These are phyloP conservation scores for Tholera decimalis DNA, from an alignment of 2,888 invertebrate genomes.

Conservation along the genomic window DNA sequence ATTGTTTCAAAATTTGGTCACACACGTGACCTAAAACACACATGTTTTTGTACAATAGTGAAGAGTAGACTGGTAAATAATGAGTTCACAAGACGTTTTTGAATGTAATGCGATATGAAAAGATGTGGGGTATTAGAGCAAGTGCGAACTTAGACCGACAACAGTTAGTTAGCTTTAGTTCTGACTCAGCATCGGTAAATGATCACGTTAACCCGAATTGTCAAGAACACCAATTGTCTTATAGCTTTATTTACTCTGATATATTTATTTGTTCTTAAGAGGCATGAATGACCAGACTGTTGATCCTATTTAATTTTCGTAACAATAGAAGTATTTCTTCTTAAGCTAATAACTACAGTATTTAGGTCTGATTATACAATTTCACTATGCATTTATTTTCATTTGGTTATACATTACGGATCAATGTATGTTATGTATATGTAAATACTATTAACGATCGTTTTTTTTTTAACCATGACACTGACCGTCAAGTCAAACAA, in stretches of 20 bases:
- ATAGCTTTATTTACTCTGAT: slow-evolving; percentile 73
- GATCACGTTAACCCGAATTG: slow-evolving; percentile 81
- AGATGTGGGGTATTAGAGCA: slow-evolving; percentile 87
- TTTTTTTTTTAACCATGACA: slow-evolving; percentile 38
- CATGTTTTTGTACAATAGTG: slow-evolving; percentile 67
- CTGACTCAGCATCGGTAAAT: slow-evolving; percentile 83
- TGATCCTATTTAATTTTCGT: slow-evolving; percentile 25
- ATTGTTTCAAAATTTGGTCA: slow-evolving; percentile 50
- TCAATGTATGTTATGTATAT: too few species aligned
- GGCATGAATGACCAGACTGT: neutral
- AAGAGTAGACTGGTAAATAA: slow-evolving; percentile 74
- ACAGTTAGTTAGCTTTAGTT: slow-evolving; percentile 82
- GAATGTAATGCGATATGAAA: slow-evolving; percentile 82
- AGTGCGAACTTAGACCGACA: slow-evolving; percentile 79
- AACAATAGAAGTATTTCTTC: slow-evolving; percentile 35
- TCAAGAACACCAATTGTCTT: slow-evolving; percentile 75
- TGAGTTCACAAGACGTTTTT: slow-evolving; percentile 78
- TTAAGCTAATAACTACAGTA: slow-evolving; percentile 27
- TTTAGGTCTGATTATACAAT: slow-evolving; percentile 28
- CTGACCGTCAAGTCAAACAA: slow-evolving; percentile 47
- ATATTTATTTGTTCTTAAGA: slow-evolving; percentile 62
- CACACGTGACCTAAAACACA: slow-evolving; percentile 64
- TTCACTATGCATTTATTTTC: neutral
- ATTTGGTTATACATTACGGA: too few species aligned
- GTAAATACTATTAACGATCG: neutral